These are phyloP conservation scores for Polydrusus cervinus DNA, from an alignment of 2,888 invertebrate genomes.

Conservation along the genomic window DNA sequence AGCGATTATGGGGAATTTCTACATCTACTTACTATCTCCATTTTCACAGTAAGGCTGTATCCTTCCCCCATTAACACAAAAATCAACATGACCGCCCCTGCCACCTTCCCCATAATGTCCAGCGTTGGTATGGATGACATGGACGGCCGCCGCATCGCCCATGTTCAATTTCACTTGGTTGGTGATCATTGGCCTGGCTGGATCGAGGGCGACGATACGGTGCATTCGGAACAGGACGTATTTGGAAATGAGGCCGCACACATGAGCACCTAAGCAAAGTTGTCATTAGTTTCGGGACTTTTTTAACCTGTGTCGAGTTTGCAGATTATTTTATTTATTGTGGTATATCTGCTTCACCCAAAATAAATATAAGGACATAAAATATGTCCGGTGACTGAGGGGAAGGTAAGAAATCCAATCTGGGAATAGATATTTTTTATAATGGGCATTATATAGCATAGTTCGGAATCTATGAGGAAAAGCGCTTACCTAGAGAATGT, in stretches of 20 bases:
- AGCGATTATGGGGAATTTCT: too few relatives aligned
- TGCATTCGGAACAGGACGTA: slow-evolving; percentile 82
- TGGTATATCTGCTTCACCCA: too few relatives aligned
- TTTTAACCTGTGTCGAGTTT: too few relatives aligned
- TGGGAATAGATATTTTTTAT: too few relatives aligned
- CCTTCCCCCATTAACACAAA: slow-evolving; percentile 86
- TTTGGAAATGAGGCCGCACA: slow-evolving; percentile 84
- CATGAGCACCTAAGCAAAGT: slow-evolving; percentile 77
- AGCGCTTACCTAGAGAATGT: slow-evolving; percentile 74
- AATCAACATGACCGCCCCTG: slow-evolving; percentile 83
- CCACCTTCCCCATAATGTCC: slow-evolving; percentile 86
- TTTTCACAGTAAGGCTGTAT: slow-evolving; percentile 84
- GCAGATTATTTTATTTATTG: too few relatives aligned
- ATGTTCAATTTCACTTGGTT: slow-evolving; percentile 75
- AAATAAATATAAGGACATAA: too few relatives aligned
- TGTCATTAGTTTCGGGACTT: not conserved
- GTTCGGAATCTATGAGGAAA: not conserved
- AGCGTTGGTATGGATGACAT: slow-evolving; percentile 86
- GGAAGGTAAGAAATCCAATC: too few relatives aligned
- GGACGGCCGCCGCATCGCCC: slow-evolving; percentile 85
- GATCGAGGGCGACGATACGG: slow-evolving; percentile 83
- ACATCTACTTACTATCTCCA: slow-evolving; percentile 75
- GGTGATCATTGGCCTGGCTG: slow-evolving; percentile 82
- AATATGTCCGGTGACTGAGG: too few relatives aligned
- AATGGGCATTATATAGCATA: too few relatives aligned